Base-by-base conservation (phyloP, 2,888 invertebrate species). In the Agrenia bidenticulata region DNA sequence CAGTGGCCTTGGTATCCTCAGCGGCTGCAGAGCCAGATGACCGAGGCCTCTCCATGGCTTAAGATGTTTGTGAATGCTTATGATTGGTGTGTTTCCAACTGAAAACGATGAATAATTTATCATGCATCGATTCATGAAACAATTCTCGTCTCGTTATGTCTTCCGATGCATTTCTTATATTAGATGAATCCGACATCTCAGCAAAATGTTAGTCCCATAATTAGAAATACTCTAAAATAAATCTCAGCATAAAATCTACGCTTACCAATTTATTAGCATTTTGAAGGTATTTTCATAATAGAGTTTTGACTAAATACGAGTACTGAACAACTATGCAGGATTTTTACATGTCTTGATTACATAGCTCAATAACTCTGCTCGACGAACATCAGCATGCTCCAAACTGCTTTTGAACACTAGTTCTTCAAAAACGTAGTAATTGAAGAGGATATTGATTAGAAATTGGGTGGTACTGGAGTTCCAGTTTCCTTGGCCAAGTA, bases 31-130 rank as follows among this genome's bases (percentile, higher is more conserved):
- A 55, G 61, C 0, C 63, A 73, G 55, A 72, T 75, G 74, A 59
- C 60, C 23, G 60, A 42, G 1, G 71, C 72, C 2, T 89, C 94
- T 27, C 97, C 97, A 0, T 98, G 97, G 97, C 86, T 91, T 72
- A 84, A 86, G 71, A 89, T 97, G 84, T 97, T 97, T 81, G 86
- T 87, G 76, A 96, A 96, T 80, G 96, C 96, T 0, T 89, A 86
- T 77, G 79, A 81, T 1, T 93, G 92, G 92, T 75, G 76, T 53
- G 55, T 21, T 26, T 19, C 27, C 32, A 17, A 41, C 11, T 41
- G 21, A 37, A 13, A 4, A 55, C 5, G 32, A 32, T 32, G 32
- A 32, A 32, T 4, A 32, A 21, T 21, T 9, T 9, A 23, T 53
- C 4, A 32, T 32, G 5, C 4, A 32, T 32, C 32, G 11, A 32